Base-by-base conservation (phyloP, 64 coral and sea anemone species). In the Porites australiensis region DNA sequence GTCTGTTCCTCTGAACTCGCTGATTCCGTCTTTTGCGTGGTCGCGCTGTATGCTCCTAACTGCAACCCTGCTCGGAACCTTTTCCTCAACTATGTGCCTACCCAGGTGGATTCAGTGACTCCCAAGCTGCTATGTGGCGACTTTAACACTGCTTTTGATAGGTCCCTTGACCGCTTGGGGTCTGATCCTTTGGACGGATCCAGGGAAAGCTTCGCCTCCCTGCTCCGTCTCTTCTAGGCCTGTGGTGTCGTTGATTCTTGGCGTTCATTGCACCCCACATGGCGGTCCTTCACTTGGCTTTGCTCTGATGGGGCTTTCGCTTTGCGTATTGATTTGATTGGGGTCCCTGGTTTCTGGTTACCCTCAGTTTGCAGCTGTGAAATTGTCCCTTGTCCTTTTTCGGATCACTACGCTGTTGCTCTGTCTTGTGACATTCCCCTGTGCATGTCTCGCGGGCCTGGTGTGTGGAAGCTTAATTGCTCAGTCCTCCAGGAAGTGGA, bases 371-470 rank as follows among this genome's bases (percentile, higher is more conserved):
- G 27, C 20, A n/a, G 13, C 13, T 14, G 49, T 72, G 18, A 47
- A 8, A 82, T 91, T 9, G 1, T 82, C 2, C 64, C 67, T 2
- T 91, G 89, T 43, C 89, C 89, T 68, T 58, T 44, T 11, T 83
- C 89, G 20, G 89, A 92, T 19, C 89, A 92, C 66, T 74, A 68
- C 23, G 90, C 90, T 19, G 0, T 70, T 5, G 6, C 71, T 58
- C 7, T 91, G 13, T 0, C 12, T 14, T 10, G 54, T 13, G 4
- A 7, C 14, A 72, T 92, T 69, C 90, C 90, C 8, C n/a, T n/a
- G 4, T 37, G 27, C 6, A 0, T 46, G 3, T 37, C 54, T n/a
- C 20, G 68, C 49, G 71, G 90, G 13, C 80, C 90, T 52, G 44
- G 78, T 13, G 44, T 19, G 8, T 83, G 78, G 67, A 83, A 73